phyloP scores from a whole-genome alignment of 1,140 invertebrate species.

The Penaeus chinensis region DNA sequence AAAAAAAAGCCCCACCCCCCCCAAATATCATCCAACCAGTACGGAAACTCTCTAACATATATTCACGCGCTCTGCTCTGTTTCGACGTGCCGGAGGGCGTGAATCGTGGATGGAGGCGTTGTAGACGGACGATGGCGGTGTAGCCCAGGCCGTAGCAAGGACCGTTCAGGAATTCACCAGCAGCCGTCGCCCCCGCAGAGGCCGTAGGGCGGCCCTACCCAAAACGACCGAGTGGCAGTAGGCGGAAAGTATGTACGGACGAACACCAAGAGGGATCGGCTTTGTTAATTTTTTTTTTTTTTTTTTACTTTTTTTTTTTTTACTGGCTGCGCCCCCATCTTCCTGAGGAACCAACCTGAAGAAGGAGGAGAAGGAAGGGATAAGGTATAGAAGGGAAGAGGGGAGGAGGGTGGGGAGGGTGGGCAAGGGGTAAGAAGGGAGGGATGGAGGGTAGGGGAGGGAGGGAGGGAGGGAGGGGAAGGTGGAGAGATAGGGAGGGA shows the following conservation, averaged over 20 bases:
- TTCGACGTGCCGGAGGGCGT: slow-evolving; percentile 38
- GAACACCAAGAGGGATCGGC: slow-evolving; percentile 42
- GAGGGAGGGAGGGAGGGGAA: no score
- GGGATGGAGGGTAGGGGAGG: no score
- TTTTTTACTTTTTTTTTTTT: no score
- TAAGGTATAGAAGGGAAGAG: not conserved
- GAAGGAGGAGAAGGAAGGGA: not conserved
- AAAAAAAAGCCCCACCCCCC: no score
- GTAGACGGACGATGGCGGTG: slow-evolving; percentile 31
- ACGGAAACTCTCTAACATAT: slow-evolving; percentile 49
- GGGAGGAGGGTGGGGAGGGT: not conserved
- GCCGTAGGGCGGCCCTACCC: no score
- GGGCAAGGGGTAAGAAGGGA: no score
- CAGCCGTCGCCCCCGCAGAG: slow-evolving; percentile 35
- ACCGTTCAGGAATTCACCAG: slow-evolving; percentile 35
- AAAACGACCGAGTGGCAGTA: slow-evolving; percentile 29
- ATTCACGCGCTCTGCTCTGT: slow-evolving; percentile 37
- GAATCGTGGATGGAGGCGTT: not conserved
- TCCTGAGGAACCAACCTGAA: slow-evolving; percentile 42
- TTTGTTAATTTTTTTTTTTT: no score
- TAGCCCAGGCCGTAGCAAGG: slow-evolving; percentile 44
- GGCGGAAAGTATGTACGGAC: slow-evolving; percentile 49
- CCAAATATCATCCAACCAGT: no score
- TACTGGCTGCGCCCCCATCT: slow-evolving; percentile 28
- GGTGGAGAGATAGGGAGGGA: no score